phyloP scores from a whole-genome alignment of 2,888 invertebrate species.

The Palloptera scutellata region DNA sequence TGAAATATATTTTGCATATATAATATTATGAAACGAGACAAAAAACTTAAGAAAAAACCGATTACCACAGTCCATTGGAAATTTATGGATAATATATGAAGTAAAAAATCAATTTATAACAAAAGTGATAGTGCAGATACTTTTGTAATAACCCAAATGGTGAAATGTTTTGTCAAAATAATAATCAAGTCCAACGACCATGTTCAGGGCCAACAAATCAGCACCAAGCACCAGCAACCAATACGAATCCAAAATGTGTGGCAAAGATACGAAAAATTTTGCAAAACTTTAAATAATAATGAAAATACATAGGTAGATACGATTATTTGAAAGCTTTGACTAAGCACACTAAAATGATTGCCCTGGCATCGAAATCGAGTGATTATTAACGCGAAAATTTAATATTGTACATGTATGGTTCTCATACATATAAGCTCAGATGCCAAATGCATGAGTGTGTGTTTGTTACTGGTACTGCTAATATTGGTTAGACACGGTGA shows the following conservation, averaged over 20 bases:
- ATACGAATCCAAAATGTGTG: constrained; percentile 1
- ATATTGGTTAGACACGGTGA: no score
- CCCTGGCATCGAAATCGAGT: constrained; percentile 14
- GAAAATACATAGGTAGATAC: not conserved
- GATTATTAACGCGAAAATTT: constrained; percentile 15
- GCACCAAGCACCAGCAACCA: constrained; percentile 27
- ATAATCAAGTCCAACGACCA: constrained; percentile 53
- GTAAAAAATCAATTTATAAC: constrained; percentile 35
- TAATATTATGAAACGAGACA: constrained; percentile 49
- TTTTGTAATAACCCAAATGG: constrained; percentile 43
- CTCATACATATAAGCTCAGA: no score
- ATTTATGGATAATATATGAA: constrained; percentile 22
- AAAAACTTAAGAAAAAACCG: not conserved
- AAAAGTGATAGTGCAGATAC: constrained; percentile 48
- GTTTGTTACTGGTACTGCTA: no score
- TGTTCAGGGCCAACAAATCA: constrained; percentile 49
- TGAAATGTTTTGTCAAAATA: constrained; percentile 41
- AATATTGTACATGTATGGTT: not conserved
- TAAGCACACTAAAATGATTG: constrained; percentile 17
- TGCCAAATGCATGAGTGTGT: no score
- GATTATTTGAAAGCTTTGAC: not conserved
- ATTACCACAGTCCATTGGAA: constrained; percentile 13
- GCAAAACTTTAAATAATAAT: constrained; percentile 31
- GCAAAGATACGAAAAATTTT: constrained; percentile 23
- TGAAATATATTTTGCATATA: constrained; percentile 43